Evolutionary conservation across 2,888 invertebrate species (phyloP), one percentile per base, ranked within the genome.

Genomic region (Empis livida): DNA sequence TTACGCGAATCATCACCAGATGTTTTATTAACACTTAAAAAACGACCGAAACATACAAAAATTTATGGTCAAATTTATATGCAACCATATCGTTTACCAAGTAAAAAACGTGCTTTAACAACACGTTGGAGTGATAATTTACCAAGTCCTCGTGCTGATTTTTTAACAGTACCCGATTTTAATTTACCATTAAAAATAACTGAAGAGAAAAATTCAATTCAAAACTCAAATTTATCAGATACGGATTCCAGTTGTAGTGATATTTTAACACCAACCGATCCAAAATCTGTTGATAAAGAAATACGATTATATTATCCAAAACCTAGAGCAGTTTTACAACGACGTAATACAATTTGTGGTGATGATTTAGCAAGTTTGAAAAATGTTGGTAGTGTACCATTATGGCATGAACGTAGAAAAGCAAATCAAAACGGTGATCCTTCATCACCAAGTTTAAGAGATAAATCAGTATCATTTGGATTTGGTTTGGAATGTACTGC

Each of bases 341-440:
- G 93, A 11, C 74, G 94, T 15, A 90, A 93, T 56, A 89, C 92
- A 2, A 87, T 94, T 54, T 84, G 91, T 57, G 91, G 94, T 14
- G 82, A 86, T 59, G 80, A 84, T 72, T 79, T 82, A 57, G 59
- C 61, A 45, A 60, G 61, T 42, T 60, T 61, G 52, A 64, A 65
- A 32, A 60, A 61, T 54, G 49, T 61, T 39, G 56, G 59, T 20
- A 62, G 62, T 49, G 68, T 68, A 45, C 71, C 81, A 71, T 79
- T 84, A 56, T 87, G 86, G 85, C 79, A 78, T 55, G 81, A 84
- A 59, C 71, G 84, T 53, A 81, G 38, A 38, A 14, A 10, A 15
- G 10, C 14, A 38, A 9, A 38, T 38, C 70, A 70, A 47, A 58
- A 55, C 42, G 59, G 62, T 30, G 66, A 68, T 54, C 66, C 68